Percentiles rank a stretch among this genome's conserved stretches.
phyloP scores from a whole-genome alignment of 2,797 vertebrate genomes.

The Coranthus polyacanthus region DNA sequence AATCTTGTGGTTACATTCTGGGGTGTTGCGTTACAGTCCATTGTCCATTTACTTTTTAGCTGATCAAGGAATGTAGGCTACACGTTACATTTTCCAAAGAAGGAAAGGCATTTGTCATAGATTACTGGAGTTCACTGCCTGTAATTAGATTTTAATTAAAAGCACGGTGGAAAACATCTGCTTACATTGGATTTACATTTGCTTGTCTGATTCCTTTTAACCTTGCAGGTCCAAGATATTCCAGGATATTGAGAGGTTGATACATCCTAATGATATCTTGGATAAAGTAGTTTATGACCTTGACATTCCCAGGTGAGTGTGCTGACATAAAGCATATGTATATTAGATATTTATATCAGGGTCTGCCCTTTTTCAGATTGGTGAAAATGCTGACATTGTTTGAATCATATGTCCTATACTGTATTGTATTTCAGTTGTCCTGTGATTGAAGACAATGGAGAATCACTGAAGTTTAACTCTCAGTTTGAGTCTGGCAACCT shows the following conservation, averaged over 20 bases:
- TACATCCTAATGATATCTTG: conserved; percentile 94
- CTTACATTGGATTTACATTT: conserved; percentile 1
- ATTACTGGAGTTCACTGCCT: background rate
- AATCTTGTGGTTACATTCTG: background rate
- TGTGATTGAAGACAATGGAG: conserved; percentile 90
- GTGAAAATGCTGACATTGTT: too few species aligned
- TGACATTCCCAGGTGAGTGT: conserved; percentile 90
- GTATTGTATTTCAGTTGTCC: conserved; percentile 83
- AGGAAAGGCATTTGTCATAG: background rate
- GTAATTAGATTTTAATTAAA: too few species aligned
- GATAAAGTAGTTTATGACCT: conserved; percentile 97
- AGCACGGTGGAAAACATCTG: background rate
- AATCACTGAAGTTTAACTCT: conserved; percentile 96
- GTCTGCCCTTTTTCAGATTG: background rate
- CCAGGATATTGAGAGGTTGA: conserved; percentile 97
- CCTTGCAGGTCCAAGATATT: conserved; percentile 93
- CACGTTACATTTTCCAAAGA: background rate
- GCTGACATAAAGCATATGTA: conserved; percentile 2
- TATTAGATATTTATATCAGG: conserved; percentile 11
- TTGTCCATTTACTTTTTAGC: background rate
- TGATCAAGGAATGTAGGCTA: background rate
- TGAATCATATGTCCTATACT: background rate
- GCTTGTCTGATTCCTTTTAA: conserved; percentile 19
- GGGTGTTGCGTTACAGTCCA: background rate
- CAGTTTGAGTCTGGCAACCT: conserved; percentile 99